phyloP scores from a whole-genome alignment of 2,797 vertebrate species.

The Harpagifer antarcticus region DNA sequence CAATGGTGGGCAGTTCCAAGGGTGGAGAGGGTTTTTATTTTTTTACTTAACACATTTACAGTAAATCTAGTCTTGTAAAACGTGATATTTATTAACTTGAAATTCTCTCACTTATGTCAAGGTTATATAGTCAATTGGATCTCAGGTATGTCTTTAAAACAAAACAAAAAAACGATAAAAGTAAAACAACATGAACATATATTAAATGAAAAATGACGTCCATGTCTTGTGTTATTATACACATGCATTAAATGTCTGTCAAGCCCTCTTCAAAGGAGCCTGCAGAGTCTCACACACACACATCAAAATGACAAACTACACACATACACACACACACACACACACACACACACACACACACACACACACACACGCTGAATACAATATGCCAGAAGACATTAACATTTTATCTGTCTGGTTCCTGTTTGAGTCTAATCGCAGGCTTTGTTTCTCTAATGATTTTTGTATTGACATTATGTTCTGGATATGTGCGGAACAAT shows the following conservation, averaged over 20 bases:
- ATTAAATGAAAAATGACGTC: slow-evolving; percentile 3
- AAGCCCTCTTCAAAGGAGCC: slow-evolving; percentile 35
- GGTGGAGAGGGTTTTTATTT: slow-evolving; percentile 2
- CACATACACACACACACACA: neutral
- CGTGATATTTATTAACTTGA: slow-evolving; percentile 11
- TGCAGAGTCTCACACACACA: slow-evolving; percentile 40
- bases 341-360: neutral
- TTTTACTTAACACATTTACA: slow-evolving; percentile 23
- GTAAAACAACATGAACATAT: neutral
- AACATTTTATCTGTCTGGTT: slow-evolving; percentile 13
- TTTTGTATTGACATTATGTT: slow-evolving; percentile 16
- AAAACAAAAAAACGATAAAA: neutral
- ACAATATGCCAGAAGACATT: slow-evolving; percentile 28
- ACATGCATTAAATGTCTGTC: slow-evolving; percentile 14
- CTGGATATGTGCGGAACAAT: slow-evolving; percentile 12
- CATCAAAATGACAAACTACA: slow-evolving; percentile 4
- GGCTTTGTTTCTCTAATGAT: slow-evolving; percentile 37
- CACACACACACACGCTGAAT: slow-evolving; percentile 6
- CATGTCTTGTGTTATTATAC: slow-evolving; percentile 5
- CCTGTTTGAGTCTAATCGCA: slow-evolving; percentile 16
- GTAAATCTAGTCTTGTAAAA: slow-evolving; percentile 33
- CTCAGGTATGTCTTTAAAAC: slow-evolving; percentile 1
- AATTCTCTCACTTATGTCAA: slow-evolving; percentile 15
- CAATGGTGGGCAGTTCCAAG: slow-evolving; percentile 17
- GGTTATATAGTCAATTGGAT: neutral